Percentiles rank a stretch among this genome's conserved stretches.
These are phyloP conservation scores for Synergus gifuensis DNA, from an alignment of 2,888 invertebrate genomes.

Conservation along the genomic window DNA sequence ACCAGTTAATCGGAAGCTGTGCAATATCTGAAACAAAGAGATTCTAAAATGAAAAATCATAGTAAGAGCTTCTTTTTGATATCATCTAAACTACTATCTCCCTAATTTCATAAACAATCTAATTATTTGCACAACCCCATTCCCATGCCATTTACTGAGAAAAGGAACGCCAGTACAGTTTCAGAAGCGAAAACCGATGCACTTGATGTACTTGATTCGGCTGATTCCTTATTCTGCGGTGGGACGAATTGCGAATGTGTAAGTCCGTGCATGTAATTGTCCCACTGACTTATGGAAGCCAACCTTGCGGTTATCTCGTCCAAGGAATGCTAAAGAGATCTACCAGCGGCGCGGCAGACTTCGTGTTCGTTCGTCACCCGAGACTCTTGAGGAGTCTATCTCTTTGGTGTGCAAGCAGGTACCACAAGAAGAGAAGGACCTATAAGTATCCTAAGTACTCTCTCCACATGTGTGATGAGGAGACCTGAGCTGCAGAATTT, in stretches of 20 bases:
- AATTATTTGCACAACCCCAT: neutral
- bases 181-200: neutral
- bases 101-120: neutral
- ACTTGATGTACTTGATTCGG: neutral
- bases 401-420: conserved; percentile 31
- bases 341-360: neutral
- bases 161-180: conserved; percentile 3
- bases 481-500: conserved; percentile 22
- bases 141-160: neutral
- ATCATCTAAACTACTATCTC: neutral
- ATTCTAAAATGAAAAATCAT: neutral
- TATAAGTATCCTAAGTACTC: conserved; percentile 12
- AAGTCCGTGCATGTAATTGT: conserved; percentile 16
- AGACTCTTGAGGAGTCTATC: conserved; percentile 31
- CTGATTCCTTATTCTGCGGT: conserved; percentile 13
- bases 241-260: conserved; percentile 12
- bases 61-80: neutral
- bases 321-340: conserved; percentile 29
- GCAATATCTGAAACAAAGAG: conserved; percentile 28
- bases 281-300: neutral
- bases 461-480: conserved; percentile 17
- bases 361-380: conserved; percentile 19
- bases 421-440: conserved; percentile 20
- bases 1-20: conserved; percentile 37
- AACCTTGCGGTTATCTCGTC: conserved; percentile 28